These are phyloP conservation scores for Saccopteryx bilineata DNA, from an alignment of 2,113 vertebrate genomes.

Conservation along the genomic window DNA sequence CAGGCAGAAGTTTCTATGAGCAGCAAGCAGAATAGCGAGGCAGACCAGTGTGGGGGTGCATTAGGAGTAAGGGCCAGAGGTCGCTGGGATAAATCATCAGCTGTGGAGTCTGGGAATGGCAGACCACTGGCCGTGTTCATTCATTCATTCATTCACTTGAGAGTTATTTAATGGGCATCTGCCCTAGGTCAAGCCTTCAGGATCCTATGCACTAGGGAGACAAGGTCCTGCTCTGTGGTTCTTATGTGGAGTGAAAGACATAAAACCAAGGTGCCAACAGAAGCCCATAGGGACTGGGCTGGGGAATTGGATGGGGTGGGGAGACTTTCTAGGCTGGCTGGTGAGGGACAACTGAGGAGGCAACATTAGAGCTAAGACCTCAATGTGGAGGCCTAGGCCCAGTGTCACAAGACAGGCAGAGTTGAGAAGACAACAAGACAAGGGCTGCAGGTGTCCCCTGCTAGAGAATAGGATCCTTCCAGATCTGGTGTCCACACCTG, in stretches of 20 bases:
- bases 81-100: not conserved
- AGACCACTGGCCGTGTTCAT: not conserved
- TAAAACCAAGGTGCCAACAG: not conserved
- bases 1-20: not conserved
- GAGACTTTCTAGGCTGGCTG: not conserved
- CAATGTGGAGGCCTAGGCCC: not conserved
- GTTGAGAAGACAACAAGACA: not conserved
- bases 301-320: not conserved
- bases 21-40: not conserved
- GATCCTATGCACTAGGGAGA: not conserved
- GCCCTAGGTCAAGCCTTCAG: not conserved
- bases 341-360: not conserved
- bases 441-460: not conserved
- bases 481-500: not conserved
- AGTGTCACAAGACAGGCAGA: not conserved
- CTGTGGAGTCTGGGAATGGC: not conserved
- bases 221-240: not conserved
- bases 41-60: not conserved
- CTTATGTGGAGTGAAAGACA: not conserved
- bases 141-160: not conserved
- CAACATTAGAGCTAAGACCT: not conserved
- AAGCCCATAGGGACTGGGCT: not conserved
- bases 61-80: not conserved
- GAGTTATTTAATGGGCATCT: not conserved
- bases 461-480: not conserved